These are phyloP conservation scores for Brachypteracias leptosomus DNA, from an alignment of 2,113 vertebrate genomes.

Conservation along the genomic window DNA sequence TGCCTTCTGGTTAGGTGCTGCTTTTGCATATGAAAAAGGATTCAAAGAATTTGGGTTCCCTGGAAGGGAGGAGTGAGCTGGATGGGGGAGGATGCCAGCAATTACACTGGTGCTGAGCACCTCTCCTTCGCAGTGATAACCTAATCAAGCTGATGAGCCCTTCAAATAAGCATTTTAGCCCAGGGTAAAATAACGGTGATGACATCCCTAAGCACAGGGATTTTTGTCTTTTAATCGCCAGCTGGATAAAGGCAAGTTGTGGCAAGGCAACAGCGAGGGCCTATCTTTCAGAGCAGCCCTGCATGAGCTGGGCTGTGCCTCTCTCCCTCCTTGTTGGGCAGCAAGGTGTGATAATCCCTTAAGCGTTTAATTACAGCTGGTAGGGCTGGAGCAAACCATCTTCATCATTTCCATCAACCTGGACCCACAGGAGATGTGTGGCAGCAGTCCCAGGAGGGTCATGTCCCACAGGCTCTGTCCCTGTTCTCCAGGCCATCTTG, in stretches of 20 bases:
- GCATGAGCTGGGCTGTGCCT: rapidly evolving
- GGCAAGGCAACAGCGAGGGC: not conserved
- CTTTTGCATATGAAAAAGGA: not conserved
- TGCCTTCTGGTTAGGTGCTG: not conserved
- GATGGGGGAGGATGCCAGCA: not conserved
- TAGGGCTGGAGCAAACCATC: not conserved
- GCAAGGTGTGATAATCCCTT: not conserved
- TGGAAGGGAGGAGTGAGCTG: not conserved
- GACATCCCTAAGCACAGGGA: too few relatives aligned
- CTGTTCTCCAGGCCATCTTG: rapidly evolving
- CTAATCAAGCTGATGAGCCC: not conserved
- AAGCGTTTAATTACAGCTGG: not conserved
- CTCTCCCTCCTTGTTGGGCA: not conserved
- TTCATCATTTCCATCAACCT: not conserved
- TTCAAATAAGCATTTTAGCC: not conserved
- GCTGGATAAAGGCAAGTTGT: not conserved
- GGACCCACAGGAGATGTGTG: rapidly evolving
- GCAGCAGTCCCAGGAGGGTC: rapidly evolving
- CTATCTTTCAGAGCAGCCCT: not conserved
- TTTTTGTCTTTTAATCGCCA: not conserved
- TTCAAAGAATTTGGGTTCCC: constrained; percentile 16
- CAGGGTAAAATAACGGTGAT: constrained; percentile 7
- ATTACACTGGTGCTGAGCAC: not conserved
- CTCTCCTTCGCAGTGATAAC: not conserved
- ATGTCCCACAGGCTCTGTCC: rapidly evolving